phyloP scores from a whole-genome alignment of 2,113 vertebrate species.

The Ophiodon elongatus region DNA sequence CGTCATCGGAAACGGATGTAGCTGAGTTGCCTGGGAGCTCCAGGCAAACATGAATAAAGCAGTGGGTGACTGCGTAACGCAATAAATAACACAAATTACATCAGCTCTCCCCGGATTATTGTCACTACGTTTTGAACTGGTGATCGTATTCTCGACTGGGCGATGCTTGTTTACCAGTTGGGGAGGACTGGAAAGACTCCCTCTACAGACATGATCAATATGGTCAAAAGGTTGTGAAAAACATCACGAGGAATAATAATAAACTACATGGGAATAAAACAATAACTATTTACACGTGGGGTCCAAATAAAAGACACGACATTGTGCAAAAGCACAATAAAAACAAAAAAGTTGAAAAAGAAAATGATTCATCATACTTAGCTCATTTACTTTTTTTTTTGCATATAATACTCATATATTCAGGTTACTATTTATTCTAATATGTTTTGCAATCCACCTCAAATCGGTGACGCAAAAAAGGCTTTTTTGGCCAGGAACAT shows the following conservation, averaged over 20 bases:
- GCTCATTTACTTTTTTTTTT: not conserved
- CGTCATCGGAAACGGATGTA: slow-evolving; percentile 34
- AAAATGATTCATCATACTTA: not conserved
- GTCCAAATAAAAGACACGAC: not conserved
- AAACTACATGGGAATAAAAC: not conserved
- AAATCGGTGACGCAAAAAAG: slow-evolving; percentile 42
- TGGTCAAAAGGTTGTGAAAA: not conserved
- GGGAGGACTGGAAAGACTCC: slow-evolving; percentile 27
- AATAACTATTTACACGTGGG: not conserved
- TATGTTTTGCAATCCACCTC: slow-evolving; percentile 44
- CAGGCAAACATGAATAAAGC: slow-evolving; percentile 40
- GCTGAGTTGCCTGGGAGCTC: slow-evolving; percentile 29
- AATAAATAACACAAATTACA: slow-evolving; percentile 47
- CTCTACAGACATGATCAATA: slow-evolving; percentile 34
- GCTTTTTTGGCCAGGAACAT: slow-evolving; percentile 7
- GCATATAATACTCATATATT: not conserved
- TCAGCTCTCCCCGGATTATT: not conserved
- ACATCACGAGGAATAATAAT: not conserved
- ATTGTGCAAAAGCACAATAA: not conserved
- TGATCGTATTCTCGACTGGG: not conserved
- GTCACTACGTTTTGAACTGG: not conserved
- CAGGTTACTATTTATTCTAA: not conserved
- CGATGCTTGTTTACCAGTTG: too few species aligned
- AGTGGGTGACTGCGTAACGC: slow-evolving; percentile 56
- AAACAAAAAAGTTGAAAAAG: not conserved